phyloP scores from a whole-genome alignment of 2,113 vertebrate species.

The Xenus cinereus region DNA sequence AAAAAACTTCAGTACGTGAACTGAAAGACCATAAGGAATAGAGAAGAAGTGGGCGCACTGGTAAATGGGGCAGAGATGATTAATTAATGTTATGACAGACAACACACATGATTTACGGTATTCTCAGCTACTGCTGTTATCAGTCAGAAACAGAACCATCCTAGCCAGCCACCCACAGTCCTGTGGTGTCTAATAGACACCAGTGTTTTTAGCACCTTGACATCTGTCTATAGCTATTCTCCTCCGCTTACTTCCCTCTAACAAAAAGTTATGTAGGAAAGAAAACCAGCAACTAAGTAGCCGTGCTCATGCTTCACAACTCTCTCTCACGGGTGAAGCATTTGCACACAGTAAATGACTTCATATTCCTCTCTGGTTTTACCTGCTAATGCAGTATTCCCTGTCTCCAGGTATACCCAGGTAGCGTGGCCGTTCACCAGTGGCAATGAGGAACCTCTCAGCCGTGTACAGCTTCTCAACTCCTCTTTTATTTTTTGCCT shows the following conservation, averaged over 20 bases:
- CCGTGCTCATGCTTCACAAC: background rate
- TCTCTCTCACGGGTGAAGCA: background rate
- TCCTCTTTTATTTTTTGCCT: conserved; percentile 80
- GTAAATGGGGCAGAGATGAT: background rate
- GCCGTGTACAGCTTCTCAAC: conserved; percentile 76
- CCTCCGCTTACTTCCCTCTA: background rate
- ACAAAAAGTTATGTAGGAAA: background rate
- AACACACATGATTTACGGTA: accelerated
- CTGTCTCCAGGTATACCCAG: conserved; percentile 77
- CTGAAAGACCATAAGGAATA: background rate
- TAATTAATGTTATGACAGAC: background rate
- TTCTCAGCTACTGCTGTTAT: background rate
- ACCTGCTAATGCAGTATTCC: conserved; percentile 87
- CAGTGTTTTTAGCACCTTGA: background rate
- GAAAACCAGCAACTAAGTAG: background rate
- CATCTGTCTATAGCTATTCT: background rate
- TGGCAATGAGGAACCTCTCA: conserved; percentile 81
- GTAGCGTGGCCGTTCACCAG: conserved; percentile 82
- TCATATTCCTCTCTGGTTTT: background rate
- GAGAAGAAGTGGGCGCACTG: background rate
- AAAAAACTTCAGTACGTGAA: background rate
- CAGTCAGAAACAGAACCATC: background rate
- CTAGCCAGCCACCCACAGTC: background rate
- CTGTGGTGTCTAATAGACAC: background rate
- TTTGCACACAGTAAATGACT: background rate